Evolutionary conservation across 2,113 vertebrate species (phyloP).

Genomic region (Callospermophilus lateralis): DNA sequence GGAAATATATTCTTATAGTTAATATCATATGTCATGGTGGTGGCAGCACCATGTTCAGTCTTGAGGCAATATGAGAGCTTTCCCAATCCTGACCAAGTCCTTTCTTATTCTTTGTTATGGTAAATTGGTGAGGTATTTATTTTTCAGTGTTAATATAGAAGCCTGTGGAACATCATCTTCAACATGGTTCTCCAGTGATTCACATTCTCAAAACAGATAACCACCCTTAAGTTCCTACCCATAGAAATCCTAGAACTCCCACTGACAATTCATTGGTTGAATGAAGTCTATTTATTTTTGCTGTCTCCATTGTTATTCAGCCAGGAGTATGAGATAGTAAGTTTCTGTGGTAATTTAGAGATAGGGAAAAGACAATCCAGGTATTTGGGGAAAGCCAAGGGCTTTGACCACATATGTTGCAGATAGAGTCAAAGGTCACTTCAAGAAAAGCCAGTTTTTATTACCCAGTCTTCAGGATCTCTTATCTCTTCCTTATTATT

Average conservation of each 20-base stretch:
- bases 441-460: background rate
- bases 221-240: background rate
- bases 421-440: background rate
- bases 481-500: background rate
- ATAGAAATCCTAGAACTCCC: background rate
- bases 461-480: background rate
- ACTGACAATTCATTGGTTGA: background rate
- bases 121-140: background rate
- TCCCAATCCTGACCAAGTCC: background rate
- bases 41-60: background rate
- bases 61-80: background rate
- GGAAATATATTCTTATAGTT: background rate
- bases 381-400: background rate
- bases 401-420: background rate
- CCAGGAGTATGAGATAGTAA: background rate
- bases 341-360: slow-evolving; percentile 25
- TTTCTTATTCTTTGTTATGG: background rate
- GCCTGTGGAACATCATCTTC: background rate
- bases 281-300: background rate
- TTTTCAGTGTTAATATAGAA: background rate
- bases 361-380: background rate
- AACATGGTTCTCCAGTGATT: background rate
- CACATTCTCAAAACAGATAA: background rate
- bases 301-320: background rate
- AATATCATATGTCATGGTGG: background rate